Percentiles rank a stretch among this genome's conserved stretches.
These are phyloP conservation scores for Australoheros facetus DNA, from an alignment of 2,797 vertebrate genomes.

Conservation along the genomic window DNA sequence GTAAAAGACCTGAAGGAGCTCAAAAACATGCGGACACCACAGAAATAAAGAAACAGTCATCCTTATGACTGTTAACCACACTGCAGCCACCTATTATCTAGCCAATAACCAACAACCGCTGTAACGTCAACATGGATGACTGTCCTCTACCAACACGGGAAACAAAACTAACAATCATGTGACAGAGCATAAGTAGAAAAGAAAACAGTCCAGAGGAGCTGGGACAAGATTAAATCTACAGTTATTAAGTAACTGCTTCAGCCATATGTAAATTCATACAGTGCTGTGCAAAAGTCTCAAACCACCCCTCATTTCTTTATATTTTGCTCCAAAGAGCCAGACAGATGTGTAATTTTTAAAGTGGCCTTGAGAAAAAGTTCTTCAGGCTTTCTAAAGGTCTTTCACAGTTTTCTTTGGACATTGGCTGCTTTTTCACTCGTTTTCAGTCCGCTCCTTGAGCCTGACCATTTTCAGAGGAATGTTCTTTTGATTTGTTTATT, in stretches of 20 bases:
- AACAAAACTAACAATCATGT: conserved; percentile 40
- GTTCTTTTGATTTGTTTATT: not conserved
- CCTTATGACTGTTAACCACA: conserved; percentile 51
- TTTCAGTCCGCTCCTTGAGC: not conserved
- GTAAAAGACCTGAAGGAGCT: conserved; percentile 25
- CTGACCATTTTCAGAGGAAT: not conserved
- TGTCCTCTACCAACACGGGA: conserved; percentile 6
- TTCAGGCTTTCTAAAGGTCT: not conserved
- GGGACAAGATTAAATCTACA: not conserved
- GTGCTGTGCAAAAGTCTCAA: not conserved
- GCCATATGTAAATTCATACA: not conserved
- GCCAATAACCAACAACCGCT: conserved; percentile 40
- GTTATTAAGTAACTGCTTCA: not conserved
- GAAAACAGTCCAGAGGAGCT: not conserved
- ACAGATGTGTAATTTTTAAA: not conserved
- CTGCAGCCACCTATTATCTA: conserved; percentile 51
- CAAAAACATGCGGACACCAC: not conserved
- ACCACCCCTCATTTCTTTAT: not conserved
- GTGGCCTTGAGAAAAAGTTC: not conserved
- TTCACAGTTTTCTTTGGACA: not conserved
- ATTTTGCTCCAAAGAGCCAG: not conserved
- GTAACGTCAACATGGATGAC: conserved; percentile 59
- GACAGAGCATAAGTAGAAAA: conserved; percentile 7
- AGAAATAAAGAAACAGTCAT: conserved; percentile 36
- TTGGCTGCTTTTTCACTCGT: not conserved